Base-by-base conservation (phyloP, 2,888 invertebrate genomes). In the Nemoura dubitans region DNA sequence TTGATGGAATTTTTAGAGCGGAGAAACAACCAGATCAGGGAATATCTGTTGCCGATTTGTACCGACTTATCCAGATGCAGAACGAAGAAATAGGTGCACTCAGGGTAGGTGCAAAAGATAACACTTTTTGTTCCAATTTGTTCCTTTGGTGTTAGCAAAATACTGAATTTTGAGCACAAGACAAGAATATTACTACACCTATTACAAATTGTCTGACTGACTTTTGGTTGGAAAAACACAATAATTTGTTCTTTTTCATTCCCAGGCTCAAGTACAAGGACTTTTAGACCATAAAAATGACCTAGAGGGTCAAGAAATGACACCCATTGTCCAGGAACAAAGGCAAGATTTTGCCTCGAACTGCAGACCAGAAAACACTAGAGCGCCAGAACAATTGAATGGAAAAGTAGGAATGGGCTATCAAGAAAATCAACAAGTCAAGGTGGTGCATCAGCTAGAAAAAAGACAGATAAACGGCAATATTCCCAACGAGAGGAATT, bases 61-160 rank as follows among this genome's bases (percentile, higher is more conserved):
- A 26, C 21, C 43, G 59, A 16, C 26, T 84, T 28, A 59, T 84
- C 0, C 84, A 84, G 29, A 59, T 84, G n/a, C 84, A 84, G 84
- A 84, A 84, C 76, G 84, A 84, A 21, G 59, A 84, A 59, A 59
- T 59, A 7, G 6, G 10, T 10, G 59, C 6, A 1, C 59, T 59
- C 16, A 10, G 21, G 21, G 59, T 59, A 59, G 21, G 59, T 21
- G 3, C 2, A 7, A 21, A 21, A 59, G 21, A 7, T 1, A 10
- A 59, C 59, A n/a, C n/a, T n/a, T n/a, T n/a, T n/a, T n/a, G n/a
- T n/a, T n/a, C n/a, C n/a, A n/a, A n/a, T n/a, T n/a, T n/a, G n/a
- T n/a, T n/a, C n/a, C n/a, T n/a, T n/a, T n/a, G n/a, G n/a, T n/a
- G n/a, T n/a, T n/a, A n/a, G n/a, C n/a, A n/a, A n/a, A n/a, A n/a